Conservation (phyloP, 92 coral and sea anemone genomes). For the Parazoanthus atlanticus region DNA sequence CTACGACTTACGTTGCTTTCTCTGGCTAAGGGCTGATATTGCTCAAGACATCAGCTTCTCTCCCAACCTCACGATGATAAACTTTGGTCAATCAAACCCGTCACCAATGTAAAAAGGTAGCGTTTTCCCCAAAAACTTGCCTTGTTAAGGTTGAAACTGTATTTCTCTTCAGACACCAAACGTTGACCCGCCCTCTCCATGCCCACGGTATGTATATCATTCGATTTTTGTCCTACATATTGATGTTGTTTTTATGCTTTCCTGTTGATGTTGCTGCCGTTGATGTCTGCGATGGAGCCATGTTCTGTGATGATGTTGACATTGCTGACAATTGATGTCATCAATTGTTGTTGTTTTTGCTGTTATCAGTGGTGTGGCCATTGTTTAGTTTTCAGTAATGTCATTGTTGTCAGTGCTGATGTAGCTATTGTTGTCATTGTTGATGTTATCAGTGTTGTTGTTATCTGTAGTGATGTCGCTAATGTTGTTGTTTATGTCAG, state of each 20-base stretch:
- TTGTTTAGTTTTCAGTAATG: not conserved
- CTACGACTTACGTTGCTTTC: no score
- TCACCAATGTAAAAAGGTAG: not conserved
- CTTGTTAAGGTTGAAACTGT: not conserved
- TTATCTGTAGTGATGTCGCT: not conserved
- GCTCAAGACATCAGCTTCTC: no score
- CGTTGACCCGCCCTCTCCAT: slow-evolving; percentile 24
- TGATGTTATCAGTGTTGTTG: not conserved
- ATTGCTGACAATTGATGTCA: no score
- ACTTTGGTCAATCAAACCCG: not conserved
- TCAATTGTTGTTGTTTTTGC: no score
- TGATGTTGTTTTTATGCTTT: not conserved
- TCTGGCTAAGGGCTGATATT: no score
- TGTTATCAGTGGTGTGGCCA: not conserved
- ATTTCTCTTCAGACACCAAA: slow-evolving; percentile 5
- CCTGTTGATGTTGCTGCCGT: not conserved
- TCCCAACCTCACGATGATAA: not conserved
- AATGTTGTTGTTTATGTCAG: not conserved
- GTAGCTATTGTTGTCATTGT: not conserved
- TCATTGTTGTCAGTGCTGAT: not conserved
- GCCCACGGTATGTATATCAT: slow-evolving; percentile 19
- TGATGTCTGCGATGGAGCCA: no score
- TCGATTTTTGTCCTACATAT: no score
- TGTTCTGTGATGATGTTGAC: no score
- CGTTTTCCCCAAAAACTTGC: not conserved